Percentiles rank a stretch among this genome's conserved stretches.
These are phyloP conservation scores for Cheumatopsyche charites DNA, from an alignment of 1,140 invertebrate genomes.

Conservation along the genomic window DNA sequence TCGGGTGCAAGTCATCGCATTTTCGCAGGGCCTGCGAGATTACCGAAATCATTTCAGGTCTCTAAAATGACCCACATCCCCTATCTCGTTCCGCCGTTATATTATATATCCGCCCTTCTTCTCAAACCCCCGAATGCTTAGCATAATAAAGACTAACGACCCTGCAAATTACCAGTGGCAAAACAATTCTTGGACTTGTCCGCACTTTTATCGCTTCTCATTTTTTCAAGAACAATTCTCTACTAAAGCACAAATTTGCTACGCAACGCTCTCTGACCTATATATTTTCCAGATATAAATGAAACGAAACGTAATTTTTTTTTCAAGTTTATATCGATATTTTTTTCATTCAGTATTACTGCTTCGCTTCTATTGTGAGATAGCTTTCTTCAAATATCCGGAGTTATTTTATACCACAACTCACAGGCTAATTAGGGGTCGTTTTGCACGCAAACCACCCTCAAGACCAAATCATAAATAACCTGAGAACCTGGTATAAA, in stretches of 20 bases:
- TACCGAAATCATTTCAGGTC: constrained; percentile 16
- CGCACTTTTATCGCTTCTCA: constrained; percentile 17
- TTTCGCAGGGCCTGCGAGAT: constrained; percentile 14
- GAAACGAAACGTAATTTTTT: no score
- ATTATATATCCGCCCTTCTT: not conserved
- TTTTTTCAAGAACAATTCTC: not conserved
- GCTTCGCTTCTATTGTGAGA: no score
- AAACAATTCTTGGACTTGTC: constrained; percentile 25
- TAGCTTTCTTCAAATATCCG: not conserved
- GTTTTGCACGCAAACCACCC: constrained; percentile 2
- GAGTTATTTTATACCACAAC: constrained; percentile 22
- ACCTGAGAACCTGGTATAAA: not conserved
- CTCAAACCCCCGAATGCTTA: constrained; percentile 9
- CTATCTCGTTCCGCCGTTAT: no score
- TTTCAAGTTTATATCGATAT: no score
- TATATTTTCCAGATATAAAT: no score
- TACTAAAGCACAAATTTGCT: no score
- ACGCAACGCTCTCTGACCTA: no score
- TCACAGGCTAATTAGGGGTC: constrained; percentile 24
- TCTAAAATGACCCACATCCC: constrained; percentile 9
- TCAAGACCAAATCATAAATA: constrained; percentile 16
- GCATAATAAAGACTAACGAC: constrained; percentile 28
- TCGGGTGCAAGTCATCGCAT: constrained; percentile 6
- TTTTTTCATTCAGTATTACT: no score
- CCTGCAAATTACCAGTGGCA: constrained; percentile 20